A percentile compares a stretch with the other conserved stretches of the same genome.
phyloP scores from a whole-genome alignment of 2,797 vertebrate species.

The Coendou prehensilis region DNA sequence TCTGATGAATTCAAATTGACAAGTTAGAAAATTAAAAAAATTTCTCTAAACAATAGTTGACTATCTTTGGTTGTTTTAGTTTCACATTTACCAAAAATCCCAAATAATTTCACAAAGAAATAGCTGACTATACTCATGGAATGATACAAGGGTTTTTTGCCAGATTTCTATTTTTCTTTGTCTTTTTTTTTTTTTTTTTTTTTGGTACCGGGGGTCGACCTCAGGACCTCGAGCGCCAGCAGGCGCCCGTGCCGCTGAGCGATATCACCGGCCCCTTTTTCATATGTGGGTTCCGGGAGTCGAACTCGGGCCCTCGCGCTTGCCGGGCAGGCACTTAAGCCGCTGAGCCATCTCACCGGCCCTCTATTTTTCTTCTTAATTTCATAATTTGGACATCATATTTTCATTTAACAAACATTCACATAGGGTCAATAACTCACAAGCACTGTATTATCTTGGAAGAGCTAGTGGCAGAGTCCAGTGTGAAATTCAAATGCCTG shows the following conservation, averaged over 20 bases:
- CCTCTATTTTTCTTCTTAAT: not conserved
- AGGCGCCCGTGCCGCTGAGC: too few relatives aligned
- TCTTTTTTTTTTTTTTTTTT: too few relatives aligned
- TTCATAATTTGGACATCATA: constrained; percentile 24
- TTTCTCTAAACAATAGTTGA: constrained; percentile 17
- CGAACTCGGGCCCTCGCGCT: too few relatives aligned
- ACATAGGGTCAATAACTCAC: not conserved
- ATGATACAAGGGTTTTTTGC: not conserved
- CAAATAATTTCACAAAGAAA: not conserved
- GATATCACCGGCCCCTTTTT: too few relatives aligned
- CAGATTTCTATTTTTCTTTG: constrained; percentile 7
- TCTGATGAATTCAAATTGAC: not conserved
- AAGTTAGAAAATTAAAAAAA: constrained; percentile 38
- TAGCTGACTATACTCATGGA: not conserved
- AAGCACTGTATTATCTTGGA: not conserved
- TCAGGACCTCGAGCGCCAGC: too few relatives aligned
- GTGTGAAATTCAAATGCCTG: not conserved
- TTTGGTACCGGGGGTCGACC: too few relatives aligned
- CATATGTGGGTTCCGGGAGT: too few relatives aligned
- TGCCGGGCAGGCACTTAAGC: too few relatives aligned
- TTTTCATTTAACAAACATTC: constrained; percentile 11
- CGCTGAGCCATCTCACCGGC: too few relatives aligned
- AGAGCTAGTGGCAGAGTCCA: not conserved
- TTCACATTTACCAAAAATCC: constrained; percentile 24
- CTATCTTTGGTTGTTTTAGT: not conserved